Evolutionary conservation across 2,113 vertebrate genomes (phyloP), one percentile per base, ranked within the genome.

Genomic region (Pseudolaguvia tuberculata): DNA sequence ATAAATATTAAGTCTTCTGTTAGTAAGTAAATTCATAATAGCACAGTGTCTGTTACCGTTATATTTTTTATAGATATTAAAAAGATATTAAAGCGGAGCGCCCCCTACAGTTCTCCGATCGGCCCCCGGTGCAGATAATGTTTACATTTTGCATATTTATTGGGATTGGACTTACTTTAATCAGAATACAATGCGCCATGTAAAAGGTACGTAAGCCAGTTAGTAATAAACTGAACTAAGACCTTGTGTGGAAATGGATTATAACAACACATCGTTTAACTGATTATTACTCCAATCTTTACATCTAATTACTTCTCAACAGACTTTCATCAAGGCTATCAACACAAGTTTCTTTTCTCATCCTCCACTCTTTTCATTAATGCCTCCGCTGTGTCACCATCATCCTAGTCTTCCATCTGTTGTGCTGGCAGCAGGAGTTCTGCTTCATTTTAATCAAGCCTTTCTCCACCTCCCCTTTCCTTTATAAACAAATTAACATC

Each of bases 351-450:
- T 57, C 25, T 68, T 66, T 67, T 59, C 65, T 69, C 20, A 67
- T 68, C 53, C 50, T 17, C 21, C 42, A 23, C 65, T 66, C 31
- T 8, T 65, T 53, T 55, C 45, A 61, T 51, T 71, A 73, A 68
- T 20, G 39, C 13, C 66, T 57, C 35, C 18, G 20, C 18, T 42
- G 66, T 25, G 65, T 52, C 56, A 1, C 50, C 76, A 50, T 78
- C 48, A 18, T 50, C 45, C 61, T 29, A 53, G 57, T 14, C 51
- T 62, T 77, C 71, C 76, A 76, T 53, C 76, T 81, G 76, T 48
- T 56, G 61, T 58, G 62, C 70, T 61, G 63, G 53, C 65, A 73
- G 69, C 27, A 68, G 65, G 63, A 50, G 35, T 58, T 23, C 65
- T 51, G 27, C 55, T 58, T 68, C 23, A 18, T 27, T 69, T 76